phyloP scores from a whole-genome alignment of 2,888 invertebrate species.

The Pinctada fucata region DNA sequence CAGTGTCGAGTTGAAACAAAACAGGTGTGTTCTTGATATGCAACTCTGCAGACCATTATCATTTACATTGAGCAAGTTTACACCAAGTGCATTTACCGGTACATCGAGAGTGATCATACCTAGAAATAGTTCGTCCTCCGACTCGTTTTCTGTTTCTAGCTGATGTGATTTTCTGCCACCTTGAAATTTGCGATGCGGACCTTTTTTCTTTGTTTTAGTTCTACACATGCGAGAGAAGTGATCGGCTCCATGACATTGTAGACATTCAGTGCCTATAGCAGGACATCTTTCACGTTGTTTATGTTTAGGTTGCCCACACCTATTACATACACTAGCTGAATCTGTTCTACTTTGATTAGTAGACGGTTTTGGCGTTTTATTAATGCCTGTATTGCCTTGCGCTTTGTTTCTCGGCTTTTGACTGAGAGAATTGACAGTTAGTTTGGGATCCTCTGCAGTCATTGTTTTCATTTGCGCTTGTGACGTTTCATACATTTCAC shows the following conservation, averaged over 20 bases:
- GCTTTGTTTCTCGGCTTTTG: background rate
- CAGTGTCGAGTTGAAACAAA: slow-evolving; percentile 41
- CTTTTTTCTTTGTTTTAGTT: slow-evolving; percentile 4
- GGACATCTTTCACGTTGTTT: slow-evolving; percentile 27
- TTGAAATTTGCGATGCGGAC: background rate
- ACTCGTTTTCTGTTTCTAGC: slow-evolving; percentile 22
- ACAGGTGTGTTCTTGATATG: slow-evolving; percentile 29
- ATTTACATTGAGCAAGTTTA: background rate
- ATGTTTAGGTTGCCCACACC: slow-evolving; percentile 17
- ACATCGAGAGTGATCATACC: background rate
- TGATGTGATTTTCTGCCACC: background rate
- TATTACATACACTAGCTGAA: slow-evolving; percentile 2
- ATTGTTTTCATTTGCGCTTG: slow-evolving; percentile 34
- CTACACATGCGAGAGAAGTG: slow-evolving; percentile 36
- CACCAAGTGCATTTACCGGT: background rate
- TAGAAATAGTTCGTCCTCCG: too few relatives aligned
- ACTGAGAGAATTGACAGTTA: background rate
- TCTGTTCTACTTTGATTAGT: background rate
- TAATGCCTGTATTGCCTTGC: background rate
- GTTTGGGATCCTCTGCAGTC: slow-evolving; percentile 32
- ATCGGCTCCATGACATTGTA: slow-evolving; percentile 31
- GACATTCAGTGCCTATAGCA: slow-evolving; percentile 35
- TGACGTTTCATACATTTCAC: slow-evolving; percentile 34
- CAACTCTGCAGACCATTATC: slow-evolving; percentile 28
- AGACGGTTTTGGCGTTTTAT: background rate